A percentile compares a stretch with the other conserved stretches of the same genome.
Conservation (phyloP, 37 sponge, comb jelly and placozoan species). For the Beroe forskalii region DNA sequence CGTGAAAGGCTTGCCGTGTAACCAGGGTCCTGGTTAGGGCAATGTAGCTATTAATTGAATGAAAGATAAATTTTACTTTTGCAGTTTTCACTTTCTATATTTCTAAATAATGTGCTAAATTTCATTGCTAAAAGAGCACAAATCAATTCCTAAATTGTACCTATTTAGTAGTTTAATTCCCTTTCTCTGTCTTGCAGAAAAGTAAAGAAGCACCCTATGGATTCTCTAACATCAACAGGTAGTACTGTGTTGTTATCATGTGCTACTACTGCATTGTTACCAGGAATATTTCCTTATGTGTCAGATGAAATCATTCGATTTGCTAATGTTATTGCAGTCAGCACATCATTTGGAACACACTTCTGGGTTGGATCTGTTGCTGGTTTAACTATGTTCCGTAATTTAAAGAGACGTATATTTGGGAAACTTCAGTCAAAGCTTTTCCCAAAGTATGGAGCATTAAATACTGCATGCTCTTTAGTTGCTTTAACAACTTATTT, state of each 20-base stretch:
- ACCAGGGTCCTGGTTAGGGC: too few species aligned
- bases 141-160: slow-evolving; percentile 11
- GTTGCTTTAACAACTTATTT: neutral
- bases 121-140: too few species aligned
- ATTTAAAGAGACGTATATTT: slow-evolving; percentile 10
- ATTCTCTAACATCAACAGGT: neutral
- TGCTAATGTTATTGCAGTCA: neutral
- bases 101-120: too few species aligned
- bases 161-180: neutral
- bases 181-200: neutral
- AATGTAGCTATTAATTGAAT: too few species aligned
- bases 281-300: neutral
- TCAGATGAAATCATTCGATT: neutral
- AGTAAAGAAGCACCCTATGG: neutral
- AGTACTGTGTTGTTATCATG: neutral
- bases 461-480: slow-evolving; percentile 29
- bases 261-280: slow-evolving; percentile 8
- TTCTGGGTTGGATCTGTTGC: slow-evolving; percentile 56
- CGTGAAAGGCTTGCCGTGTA: too few species aligned
- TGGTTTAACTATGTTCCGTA: slow-evolving; percentile 58
- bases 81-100: too few species aligned
- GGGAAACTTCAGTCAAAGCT: slow-evolving; percentile 38
- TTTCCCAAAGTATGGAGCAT: slow-evolving; percentile 22
- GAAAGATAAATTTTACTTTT: too few species aligned
- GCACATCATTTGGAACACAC: slow-evolving; percentile 36